Base-by-base conservation (phyloP, 1,140 invertebrate genomes). In the Pararge aegeria region DNA sequence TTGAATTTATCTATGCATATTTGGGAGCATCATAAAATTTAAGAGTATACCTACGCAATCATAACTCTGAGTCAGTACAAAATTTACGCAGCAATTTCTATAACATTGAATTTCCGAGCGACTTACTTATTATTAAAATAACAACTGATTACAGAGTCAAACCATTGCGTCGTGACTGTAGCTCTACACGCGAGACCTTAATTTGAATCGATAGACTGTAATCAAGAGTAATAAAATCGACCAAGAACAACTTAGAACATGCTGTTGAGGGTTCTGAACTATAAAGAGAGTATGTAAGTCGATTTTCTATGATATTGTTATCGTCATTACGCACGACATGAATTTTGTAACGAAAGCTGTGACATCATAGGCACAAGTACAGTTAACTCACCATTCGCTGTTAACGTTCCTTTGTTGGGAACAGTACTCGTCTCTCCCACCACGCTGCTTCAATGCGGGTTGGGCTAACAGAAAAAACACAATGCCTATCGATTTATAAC, bases 171-270 rank as follows among this genome's bases (percentile, higher is more conserved):
- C 38, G 38, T 42, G 38, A 42, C 9, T 42, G 38, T 3, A 15
- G 13, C 38, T 18, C 18, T 42, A 18, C 38, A 42, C 38, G 38
- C 38, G 12, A 42, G 0, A 18, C 13, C 38, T 1, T 42, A 42
- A 42, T 42, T 42, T 5, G 15, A 18, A 42, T 42, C 38, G 38
- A 42, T 42, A 42, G 38, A 18, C 13, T 42, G 38, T 42, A 42
- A 42, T 42, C 38, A 42, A 42, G 38, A 42, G 38, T 6, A 0
- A 42, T 42, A 42, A 42, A 42, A 42, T 18, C 38, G 13, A 18
- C 13, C 38, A 42, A 42, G 38, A 2, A 18, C 38, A 42, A 18
- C 13, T 42, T 42, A 15, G 5, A 16, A 9, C 0, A 5, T 4
- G 5, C 13, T 5, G 3, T 42, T 5, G 15, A 16, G 13, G 38